Evolutionary conservation across 2,113 vertebrate genomes (phyloP).

Genomic region (Rhinolophus sinicus): DNA sequence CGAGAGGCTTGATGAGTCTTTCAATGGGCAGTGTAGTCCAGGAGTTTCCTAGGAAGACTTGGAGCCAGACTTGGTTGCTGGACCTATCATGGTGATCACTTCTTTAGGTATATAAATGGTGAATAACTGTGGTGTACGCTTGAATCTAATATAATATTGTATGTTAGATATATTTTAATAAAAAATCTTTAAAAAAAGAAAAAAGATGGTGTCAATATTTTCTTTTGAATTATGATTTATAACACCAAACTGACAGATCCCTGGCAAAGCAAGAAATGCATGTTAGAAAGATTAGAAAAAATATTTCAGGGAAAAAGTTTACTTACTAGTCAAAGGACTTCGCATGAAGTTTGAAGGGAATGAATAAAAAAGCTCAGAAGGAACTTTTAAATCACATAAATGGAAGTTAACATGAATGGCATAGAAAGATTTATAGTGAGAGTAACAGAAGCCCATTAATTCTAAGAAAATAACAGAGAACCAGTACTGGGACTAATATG

Average conservation of each 20-base stretch:
- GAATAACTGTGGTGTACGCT: too few species aligned
- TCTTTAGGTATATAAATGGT: too few species aligned
- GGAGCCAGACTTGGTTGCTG: not conserved
- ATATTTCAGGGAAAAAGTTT: not conserved
- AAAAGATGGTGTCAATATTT: not conserved
- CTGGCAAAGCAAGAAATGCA: not conserved
- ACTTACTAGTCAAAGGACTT: not conserved
- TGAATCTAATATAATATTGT: too few species aligned
- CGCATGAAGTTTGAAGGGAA: not conserved
- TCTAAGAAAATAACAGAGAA: not conserved
- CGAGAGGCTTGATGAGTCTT: not conserved
- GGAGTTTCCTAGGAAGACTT: not conserved
- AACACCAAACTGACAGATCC: not conserved
- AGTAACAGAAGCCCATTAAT: not conserved
- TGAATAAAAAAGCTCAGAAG: not conserved
- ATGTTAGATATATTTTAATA: too few species aligned
- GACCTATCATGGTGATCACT: too few species aligned
- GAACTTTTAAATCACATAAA: slow-evolving; percentile 5
- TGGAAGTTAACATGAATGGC: not conserved
- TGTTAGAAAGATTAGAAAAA: not conserved
- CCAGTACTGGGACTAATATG: not conserved
- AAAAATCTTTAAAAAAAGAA: too few species aligned
- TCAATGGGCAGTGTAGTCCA: not conserved
- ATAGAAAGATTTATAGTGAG: not conserved
- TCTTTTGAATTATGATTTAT: slow-evolving; percentile 13